Base-by-base conservation (phyloP, 2,797 vertebrate genomes). In the Periparus ater region DNA sequence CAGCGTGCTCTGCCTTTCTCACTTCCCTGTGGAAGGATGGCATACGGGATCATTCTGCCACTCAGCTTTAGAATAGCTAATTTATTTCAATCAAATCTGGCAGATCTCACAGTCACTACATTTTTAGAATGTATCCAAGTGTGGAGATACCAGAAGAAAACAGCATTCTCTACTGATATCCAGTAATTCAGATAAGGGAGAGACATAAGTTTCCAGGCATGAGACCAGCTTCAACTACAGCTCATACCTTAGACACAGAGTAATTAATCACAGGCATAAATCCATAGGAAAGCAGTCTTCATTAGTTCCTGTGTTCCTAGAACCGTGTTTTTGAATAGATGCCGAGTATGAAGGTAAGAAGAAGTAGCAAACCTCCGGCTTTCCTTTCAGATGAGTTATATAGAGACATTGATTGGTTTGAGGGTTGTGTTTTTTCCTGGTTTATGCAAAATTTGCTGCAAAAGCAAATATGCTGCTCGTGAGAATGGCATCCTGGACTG, bases 211-310 rank as follows among this genome's bases (percentile, higher is more conserved):
- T 93, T 71, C 57, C 62, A 94, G 88, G 70, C 80, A 88, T 61
- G 44, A 95, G 54, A 93, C 66, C 50, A 86, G 54, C 70, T 86
- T 90, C 86, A 96, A 21, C 88, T 95, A 90, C n/a, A 78, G 62
- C 54, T 86, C 44, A 0, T 77, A 60, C 75, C 63, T 91, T 77
- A 73, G 74, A 88, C 25, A 54, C 40, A 68, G 54, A 78, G 53
- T 67, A 79, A 87, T 96, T 87, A 89, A 94, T 92, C 67, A 79
- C 48, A 73, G 51, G 21, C 63, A 82, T 79, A 68, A 96, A 93
- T 92, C 88, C 60, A 67, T 79, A 89, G 55, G 77, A 95, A 85
- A 87, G 25, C 63, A 63, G 81, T 70, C 71, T 89, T 82, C 53
- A 29, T 68, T 78, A 62, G 80, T 87, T 89, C 77, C 74, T 94